Evolutionary conservation across 2,888 invertebrate genomes (phyloP).

Genomic region (Epistrophe grossulariae): DNA sequence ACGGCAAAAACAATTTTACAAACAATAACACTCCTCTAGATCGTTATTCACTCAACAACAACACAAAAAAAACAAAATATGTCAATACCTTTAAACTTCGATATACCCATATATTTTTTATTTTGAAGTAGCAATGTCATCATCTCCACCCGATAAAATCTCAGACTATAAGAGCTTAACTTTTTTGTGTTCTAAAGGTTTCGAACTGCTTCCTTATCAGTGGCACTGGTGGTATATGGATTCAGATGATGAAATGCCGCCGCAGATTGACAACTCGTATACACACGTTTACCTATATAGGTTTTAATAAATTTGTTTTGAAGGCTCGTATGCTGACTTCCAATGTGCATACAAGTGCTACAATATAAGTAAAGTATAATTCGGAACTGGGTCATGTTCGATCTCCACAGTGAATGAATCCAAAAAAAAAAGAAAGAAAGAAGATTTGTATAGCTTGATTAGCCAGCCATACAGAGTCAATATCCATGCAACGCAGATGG

Average conservation of each 20-base stretch:
- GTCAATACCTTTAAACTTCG: conserved; percentile 14
- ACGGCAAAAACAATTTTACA: not conserved
- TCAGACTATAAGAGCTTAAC: conserved; percentile 14
- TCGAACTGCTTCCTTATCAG: conserved; percentile 14
- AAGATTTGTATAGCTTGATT: conserved; percentile 30
- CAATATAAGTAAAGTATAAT: conserved; percentile 11
- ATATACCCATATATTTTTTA: conserved; percentile 2
- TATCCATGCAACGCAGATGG: conserved; percentile 19
- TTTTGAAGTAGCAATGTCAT: conserved; percentile 56
- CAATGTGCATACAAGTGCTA: conserved; percentile 23
- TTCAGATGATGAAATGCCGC: conserved; percentile 33
- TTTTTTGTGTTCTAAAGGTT: not conserved
- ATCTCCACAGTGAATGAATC: not conserved
- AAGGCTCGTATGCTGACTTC: conserved; percentile 8
- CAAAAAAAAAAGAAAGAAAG: conserved; percentile 2
- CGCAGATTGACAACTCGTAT: not conserved
- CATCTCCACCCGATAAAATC: conserved; percentile 43
- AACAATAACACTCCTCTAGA: conserved; percentile 1
- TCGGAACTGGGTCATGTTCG: conserved; percentile 46
- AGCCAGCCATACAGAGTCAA: not conserved
- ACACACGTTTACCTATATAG: too few relatives aligned
- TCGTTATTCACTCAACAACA: not conserved
- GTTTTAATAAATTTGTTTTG: not conserved
- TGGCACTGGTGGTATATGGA: conserved; percentile 20
- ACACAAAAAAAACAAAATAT: not conserved